Percentiles rank a stretch among this genome's conserved stretches.
Evolutionary conservation across 2,797 vertebrate genomes (phyloP).

Genomic region (Poecilia gillii): DNA sequence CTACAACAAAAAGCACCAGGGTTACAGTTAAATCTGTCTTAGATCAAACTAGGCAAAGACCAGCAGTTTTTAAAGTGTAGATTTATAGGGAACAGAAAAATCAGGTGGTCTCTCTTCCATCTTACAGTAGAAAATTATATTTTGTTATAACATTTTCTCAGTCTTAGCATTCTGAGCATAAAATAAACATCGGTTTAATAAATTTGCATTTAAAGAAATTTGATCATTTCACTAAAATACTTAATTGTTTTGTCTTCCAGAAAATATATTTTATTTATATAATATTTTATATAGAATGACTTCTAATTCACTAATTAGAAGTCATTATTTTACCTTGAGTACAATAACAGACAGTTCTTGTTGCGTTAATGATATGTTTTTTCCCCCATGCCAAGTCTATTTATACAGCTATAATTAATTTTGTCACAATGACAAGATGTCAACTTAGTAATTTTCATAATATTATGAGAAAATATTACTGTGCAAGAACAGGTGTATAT

Average conservation of each 20-base stretch:
- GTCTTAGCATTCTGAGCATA: background rate
- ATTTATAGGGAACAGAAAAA: background rate
- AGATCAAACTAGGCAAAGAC: background rate
- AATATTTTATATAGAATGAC: too few relatives aligned
- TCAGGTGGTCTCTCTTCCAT: background rate
- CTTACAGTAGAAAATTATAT: background rate
- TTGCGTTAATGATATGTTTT: slow-evolving; percentile 69
- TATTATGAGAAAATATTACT: background rate
- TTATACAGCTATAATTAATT: background rate
- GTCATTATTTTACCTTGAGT: slow-evolving; percentile 42
- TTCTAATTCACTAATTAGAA: slow-evolving; percentile 13
- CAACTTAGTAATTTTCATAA: background rate
- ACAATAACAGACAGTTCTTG: slow-evolving; percentile 57
- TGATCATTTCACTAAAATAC: background rate
- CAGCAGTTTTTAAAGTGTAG: background rate
- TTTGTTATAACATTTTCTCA: background rate
- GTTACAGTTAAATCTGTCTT: background rate
- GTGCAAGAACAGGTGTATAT: background rate
- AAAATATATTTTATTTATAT: background rate
- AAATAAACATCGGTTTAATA: background rate
- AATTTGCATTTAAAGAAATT: background rate
- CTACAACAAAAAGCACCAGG: background rate
- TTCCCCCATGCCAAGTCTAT: background rate
- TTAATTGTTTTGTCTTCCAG: background rate
- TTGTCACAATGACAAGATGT: background rate